Base-by-base conservation (phyloP, 2,113 vertebrate genomes). In the Hystrix brachyura region DNA sequence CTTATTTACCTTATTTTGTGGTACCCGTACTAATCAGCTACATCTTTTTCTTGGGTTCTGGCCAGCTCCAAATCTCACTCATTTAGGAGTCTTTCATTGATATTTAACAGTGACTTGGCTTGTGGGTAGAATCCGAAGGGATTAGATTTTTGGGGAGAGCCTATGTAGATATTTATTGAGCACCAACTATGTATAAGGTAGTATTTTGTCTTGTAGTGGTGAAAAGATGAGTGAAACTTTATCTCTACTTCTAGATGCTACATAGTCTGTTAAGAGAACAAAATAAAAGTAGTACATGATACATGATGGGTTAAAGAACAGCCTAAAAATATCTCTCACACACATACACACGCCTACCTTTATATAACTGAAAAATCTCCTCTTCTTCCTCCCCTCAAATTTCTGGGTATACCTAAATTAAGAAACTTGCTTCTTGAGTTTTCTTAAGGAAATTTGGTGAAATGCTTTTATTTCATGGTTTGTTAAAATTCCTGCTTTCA, bases 401-500 rank as follows among this genome's bases (percentile, higher is more conserved):
- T 88, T 51, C 13, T 51, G 1, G 34, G 10, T 13, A 55, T 6
- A 72, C 13, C 23, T 95, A 67, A 43, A 89, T 69, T 78, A 38
- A 25, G 46, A 91, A 76, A 59, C 15, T 53, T 69, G 34, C 23
- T 71, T 19, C 51, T 92, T 89, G 29, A 43, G 0, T 93, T 51
- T 87, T 69, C 53, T 89, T 48, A 80, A 38, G 62, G 55, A 79
- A 53, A 62, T 87, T 59, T 51, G 60, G 21, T 67, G 46, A 94
- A 74, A 48, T 90, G 32, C 11, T 96, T 84, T 80, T 4, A 53
- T 94, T 94, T 93, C 46, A 55, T 25, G 53, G 32, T 67, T 94
- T 93, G 27, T 88, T 83, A 84, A 53, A 62, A 48, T 79, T 59
- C 21, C 71, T 53, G 8, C n/a, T 82, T 85, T 87, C 34, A 43